These are phyloP conservation scores for Pseudeuparius sepicola DNA, from an alignment of 2,888 invertebrate species.

Conservation along the genomic window DNA sequence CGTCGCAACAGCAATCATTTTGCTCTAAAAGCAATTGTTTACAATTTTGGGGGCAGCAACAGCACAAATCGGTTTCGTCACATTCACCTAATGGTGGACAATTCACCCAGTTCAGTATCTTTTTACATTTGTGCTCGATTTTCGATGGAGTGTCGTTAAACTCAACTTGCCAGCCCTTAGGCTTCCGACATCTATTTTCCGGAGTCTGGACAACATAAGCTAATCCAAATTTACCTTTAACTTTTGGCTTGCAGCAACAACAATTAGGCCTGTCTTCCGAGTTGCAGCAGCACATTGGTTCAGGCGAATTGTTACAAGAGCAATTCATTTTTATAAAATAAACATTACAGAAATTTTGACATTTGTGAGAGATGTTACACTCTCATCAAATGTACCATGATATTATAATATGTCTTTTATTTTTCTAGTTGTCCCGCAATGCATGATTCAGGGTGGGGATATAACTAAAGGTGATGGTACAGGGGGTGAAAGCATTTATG, in stretches of 20 bases:
- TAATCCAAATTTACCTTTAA: slow-evolving; percentile 34
- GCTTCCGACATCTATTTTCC: slow-evolving; percentile 26
- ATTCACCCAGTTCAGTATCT: slow-evolving; percentile 34
- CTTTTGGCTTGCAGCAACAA: slow-evolving; percentile 17
- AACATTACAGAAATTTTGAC: too few species aligned
- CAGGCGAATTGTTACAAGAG: slow-evolving; percentile 6
- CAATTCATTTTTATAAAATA: too few species aligned
- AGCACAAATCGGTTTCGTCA: too few species aligned
- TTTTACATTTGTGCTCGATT: slow-evolving; percentile 31
- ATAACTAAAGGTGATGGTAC: slow-evolving; percentile 72
- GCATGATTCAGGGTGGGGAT: slow-evolving; percentile 84
- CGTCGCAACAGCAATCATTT: slow-evolving; percentile 1
- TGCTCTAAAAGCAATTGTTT: too few species aligned
- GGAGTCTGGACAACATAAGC: slow-evolving; percentile 34
- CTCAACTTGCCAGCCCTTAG: slow-evolving; percentile 36
- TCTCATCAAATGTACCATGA: too few species aligned
- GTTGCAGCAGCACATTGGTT: too few species aligned
- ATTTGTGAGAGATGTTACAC: too few species aligned
- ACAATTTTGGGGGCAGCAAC: too few species aligned
- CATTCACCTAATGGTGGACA: slow-evolving; percentile 28
- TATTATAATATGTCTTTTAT: too few species aligned
- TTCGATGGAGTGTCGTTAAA: slow-evolving; percentile 34
- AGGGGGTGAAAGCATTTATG: slow-evolving; percentile 92
- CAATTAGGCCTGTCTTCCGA: background rate
- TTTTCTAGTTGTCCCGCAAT: slow-evolving; percentile 65